Conservation (phyloP, 2,888 invertebrate species). For the Syritta pipiens region DNA sequence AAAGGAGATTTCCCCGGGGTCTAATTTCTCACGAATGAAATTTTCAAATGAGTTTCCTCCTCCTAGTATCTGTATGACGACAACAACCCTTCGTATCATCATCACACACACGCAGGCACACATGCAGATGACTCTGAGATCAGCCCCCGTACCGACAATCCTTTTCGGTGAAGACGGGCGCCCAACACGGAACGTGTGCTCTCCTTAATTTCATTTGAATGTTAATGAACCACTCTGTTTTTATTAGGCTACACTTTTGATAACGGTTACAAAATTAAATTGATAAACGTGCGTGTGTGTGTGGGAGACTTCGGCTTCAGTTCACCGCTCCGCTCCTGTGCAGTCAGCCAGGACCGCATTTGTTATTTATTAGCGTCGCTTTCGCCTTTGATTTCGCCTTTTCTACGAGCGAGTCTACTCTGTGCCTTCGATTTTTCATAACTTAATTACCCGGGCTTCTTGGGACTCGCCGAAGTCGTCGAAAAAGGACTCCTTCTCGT, state of each 20-base stretch:
- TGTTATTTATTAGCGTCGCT: conserved; percentile 52
- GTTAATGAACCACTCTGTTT: conserved; percentile 66
- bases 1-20: conserved; percentile 63
- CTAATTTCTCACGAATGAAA: conserved; percentile 64
- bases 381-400: conserved; percentile 26
- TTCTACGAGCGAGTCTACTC: conserved; percentile 18
- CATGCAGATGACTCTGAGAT: conserved; percentile 10
- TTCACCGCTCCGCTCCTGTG: neutral
- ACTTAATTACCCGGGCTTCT: conserved; percentile 41
- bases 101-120: conserved; percentile 24
- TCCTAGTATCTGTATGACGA: neutral
- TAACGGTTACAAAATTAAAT: conserved; percentile 62
- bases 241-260: conserved; percentile 53
- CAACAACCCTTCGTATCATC: conserved; percentile 21
- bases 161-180: conserved; percentile 33
- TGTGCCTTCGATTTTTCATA: conserved; percentile 63
- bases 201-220: conserved; percentile 66
- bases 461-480: neutral
- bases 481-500: too few species aligned
- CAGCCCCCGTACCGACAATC: conserved; percentile 29
- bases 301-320: neutral
- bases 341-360: conserved; percentile 21
- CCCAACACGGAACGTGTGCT: conserved; percentile 32
- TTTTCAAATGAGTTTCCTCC: conserved; percentile 48
- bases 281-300: conserved; percentile 35